phyloP scores from a whole-genome alignment of 2,888 invertebrate genomes.

The Diachrysia chrysitis region DNA sequence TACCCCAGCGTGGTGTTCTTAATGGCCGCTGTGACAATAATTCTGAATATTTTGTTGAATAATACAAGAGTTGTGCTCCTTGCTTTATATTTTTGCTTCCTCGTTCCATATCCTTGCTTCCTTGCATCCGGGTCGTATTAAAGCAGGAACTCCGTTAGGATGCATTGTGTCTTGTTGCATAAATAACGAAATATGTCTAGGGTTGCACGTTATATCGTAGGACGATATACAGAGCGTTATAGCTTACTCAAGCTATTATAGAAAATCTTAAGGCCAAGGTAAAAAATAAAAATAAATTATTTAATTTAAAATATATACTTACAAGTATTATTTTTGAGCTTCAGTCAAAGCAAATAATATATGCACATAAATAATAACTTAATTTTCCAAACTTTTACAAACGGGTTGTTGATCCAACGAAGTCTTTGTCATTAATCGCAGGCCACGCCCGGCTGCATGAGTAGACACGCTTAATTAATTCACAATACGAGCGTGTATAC shows the following conservation, averaged over 20 bases:
- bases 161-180: constrained; percentile 25
- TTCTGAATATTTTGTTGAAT: constrained; percentile 11
- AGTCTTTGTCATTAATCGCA: constrained; percentile 2
- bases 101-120: constrained; percentile 14
- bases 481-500: not conserved
- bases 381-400: not conserved
- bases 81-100: constrained; percentile 9
- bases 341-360: too few relatives aligned
- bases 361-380: too few relatives aligned
- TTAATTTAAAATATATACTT: too few relatives aligned
- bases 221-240: not conserved
- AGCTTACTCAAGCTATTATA: not conserved
- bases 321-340: too few relatives aligned
- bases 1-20: not conserved
- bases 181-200: constrained; percentile 14
- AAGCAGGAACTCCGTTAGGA: constrained; percentile 15
- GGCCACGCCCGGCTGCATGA: not conserved
- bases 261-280: not conserved
- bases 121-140: constrained; percentile 20
- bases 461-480: constrained; percentile 7
- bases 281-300: not conserved
- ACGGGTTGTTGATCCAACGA: not conserved
- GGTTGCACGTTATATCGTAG: not conserved
- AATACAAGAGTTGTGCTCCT: constrained; percentile 17
- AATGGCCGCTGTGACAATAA: not conserved